A percentile compares a stretch with the other conserved stretches of the same genome.
phyloP scores from a whole-genome alignment of 2,797 vertebrate genomes.

The Cyclura pinguis region DNA sequence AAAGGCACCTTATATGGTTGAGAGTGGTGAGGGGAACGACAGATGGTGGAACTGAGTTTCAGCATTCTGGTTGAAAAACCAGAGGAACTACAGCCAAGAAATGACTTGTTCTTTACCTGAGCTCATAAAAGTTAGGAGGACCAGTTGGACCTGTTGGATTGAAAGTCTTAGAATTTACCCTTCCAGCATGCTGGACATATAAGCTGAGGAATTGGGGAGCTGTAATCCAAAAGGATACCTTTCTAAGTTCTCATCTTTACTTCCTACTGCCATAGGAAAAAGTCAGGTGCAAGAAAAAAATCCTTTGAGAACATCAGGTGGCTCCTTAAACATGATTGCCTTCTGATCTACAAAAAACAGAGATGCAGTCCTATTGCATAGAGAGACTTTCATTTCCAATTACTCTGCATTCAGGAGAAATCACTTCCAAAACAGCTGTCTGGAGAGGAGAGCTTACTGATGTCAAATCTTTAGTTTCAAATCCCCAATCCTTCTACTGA shows the following conservation, averaged over 20 bases:
- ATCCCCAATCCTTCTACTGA: not conserved
- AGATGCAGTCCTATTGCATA: not conserved
- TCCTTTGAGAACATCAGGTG: constrained; percentile 1
- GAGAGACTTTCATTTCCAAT: not conserved
- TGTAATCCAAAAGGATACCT: no score
- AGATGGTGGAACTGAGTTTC: not conserved
- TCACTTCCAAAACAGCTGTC: not conserved
- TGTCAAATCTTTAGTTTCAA: fast-evolving
- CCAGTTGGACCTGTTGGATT: no score
- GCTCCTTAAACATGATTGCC: not conserved
- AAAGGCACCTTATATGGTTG: not conserved
- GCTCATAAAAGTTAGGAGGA: no score
- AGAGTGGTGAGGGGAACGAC: not conserved
- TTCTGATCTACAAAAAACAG: not conserved
- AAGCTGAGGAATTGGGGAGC: no score
- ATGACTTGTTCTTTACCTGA: not conserved
- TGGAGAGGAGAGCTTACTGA: fast-evolving
- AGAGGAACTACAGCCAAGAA: not conserved
- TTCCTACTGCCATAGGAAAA: no score
- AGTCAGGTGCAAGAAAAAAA: not conserved
- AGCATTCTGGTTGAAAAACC: not conserved
- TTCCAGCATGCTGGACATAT: no score
- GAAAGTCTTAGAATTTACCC: no score
- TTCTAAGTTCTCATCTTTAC: no score
- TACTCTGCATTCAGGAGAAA: not conserved